Base-by-base conservation (phyloP, 2,797 vertebrate genomes). In the Aeoliscus strigatus region DNA sequence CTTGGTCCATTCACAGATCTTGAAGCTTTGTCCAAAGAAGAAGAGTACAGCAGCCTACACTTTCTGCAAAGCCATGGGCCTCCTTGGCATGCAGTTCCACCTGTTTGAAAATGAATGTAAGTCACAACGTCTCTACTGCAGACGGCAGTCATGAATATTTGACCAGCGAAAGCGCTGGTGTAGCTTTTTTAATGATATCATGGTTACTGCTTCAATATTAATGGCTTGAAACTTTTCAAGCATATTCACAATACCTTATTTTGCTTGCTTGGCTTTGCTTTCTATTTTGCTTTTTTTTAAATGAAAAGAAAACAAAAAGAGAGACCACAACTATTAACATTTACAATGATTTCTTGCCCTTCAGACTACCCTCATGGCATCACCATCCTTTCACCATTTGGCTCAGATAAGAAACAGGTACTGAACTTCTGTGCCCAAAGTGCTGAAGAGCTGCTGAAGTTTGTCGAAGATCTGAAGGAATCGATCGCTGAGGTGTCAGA, bases 71-170 rank as follows among this genome's bases (percentile, higher is more conserved):
- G 92, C 94, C 0, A 91, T 97, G 3, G 92, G 93, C 27, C 90
- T 99, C 29, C 86, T 97, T 69, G 94, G 94, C 67, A 96, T 97
- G 93, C 93, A 98, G 83, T 97, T 96, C 68, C 94, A 97, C 66
- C 92, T 97, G 70, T 98, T 95, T 81, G 94, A 96, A 81, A 99
- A 98, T 24, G 95, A 99, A 68, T 96, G 96, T 99, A 85, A 92
- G 92, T 87, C 24, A 23, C 32, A 17, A 4, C 30, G 3, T 21
- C 6, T 21, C 29, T 39, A 46, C 41, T 55, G 38, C 52, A 50
- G n/a, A n/a, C n/a, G n/a, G n/a, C n/a, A n/a, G n/a, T n/a, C n/a
- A 50, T 40, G 39, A 8, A 61, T 69, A 63, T 27, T 58, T 44
- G 35, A 39, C 29, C 27, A 43, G 34, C 51, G 35, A 21, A 21